Base-by-base conservation (phyloP, 2,113 vertebrate species). In the Macroglossus sobrinus region DNA sequence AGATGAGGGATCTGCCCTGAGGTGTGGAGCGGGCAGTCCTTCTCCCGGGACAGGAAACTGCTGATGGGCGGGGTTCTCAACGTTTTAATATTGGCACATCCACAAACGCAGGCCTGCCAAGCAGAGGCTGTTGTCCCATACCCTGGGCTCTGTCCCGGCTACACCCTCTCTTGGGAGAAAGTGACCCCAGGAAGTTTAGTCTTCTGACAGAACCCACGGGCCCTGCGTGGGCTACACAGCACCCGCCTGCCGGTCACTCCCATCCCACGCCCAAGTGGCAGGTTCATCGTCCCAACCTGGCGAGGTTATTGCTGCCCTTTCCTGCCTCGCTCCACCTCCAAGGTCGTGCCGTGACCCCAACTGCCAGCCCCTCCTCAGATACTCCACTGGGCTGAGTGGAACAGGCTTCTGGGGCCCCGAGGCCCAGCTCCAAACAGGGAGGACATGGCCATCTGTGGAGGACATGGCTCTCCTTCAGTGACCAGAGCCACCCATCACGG, bases 251-350 rank as follows among this genome's bases (percentile, higher is more conserved):
- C 33, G 21, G 74, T 43, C 35, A 21, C 35, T 26, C 57, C 35
- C 26, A 55, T 0, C 11, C n/a, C 24, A 1, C 6, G 47, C 35
- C 18, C 84, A 59, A 19, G 74, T 2, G 57, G 38, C 38, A 53
- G 22, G 22, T 47, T 38, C 84, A 14, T 7, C 53, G 63, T 7
- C 30, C 14, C 57, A 43, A 33, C 33, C 35, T 35, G n/a, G 50
- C 55, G 57, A 43, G 22, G 33, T 8, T 2, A 2, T 13, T 10
- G 1, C 43, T 76, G 26, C 40, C 45, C 16, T 0, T 43, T 15
- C 66, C 91, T 57, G 55, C 38, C 72, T 21, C 35, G 26, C 30
- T 35, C 13, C 64, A 13, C 6, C 38, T 43, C 47, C 33, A 47
- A 40, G 43, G 24, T 26, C 59, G 43, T 0, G 3, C 53, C 13